Conservation (phyloP, 2,797 vertebrate species). For the Rhadinocentrus ornatus region DNA sequence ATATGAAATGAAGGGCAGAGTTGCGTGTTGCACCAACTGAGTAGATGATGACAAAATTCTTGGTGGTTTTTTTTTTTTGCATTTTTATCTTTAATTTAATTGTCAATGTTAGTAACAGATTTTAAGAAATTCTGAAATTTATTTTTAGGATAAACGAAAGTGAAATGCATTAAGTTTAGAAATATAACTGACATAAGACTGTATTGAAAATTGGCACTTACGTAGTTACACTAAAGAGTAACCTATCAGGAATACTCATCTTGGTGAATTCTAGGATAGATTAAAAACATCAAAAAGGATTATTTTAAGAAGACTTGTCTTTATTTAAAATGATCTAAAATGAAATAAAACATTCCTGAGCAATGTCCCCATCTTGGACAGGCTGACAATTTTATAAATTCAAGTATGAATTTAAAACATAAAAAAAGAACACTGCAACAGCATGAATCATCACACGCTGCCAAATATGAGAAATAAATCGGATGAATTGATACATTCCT, state of each 20-base stretch:
- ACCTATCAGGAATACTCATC: too few relatives aligned
- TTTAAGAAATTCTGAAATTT: background rate
- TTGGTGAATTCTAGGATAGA: too few relatives aligned
- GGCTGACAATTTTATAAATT: background rate
- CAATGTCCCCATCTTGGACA: background rate
- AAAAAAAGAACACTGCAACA: background rate
- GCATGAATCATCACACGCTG: background rate
- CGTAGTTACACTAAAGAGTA: background rate
- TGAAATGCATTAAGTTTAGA: background rate
- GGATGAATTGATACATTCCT: background rate
- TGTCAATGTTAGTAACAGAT: background rate
- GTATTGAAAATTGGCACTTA: background rate
- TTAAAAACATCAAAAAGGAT: background rate
- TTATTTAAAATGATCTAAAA: background rate
- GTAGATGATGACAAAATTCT: too few relatives aligned
- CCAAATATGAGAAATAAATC: background rate
- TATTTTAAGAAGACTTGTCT: background rate
- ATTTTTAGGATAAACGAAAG: background rate
- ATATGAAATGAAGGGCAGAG: background rate
- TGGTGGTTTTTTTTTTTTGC: too few relatives aligned
- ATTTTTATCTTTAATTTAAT: background rate
- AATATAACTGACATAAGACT: background rate
- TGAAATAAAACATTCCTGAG: background rate
- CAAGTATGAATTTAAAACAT: background rate
- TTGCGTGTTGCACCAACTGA: background rate